These are phyloP conservation scores for Luscinia megarhynchos DNA, from an alignment of 2,797 vertebrate species.

Conservation along the genomic window DNA sequence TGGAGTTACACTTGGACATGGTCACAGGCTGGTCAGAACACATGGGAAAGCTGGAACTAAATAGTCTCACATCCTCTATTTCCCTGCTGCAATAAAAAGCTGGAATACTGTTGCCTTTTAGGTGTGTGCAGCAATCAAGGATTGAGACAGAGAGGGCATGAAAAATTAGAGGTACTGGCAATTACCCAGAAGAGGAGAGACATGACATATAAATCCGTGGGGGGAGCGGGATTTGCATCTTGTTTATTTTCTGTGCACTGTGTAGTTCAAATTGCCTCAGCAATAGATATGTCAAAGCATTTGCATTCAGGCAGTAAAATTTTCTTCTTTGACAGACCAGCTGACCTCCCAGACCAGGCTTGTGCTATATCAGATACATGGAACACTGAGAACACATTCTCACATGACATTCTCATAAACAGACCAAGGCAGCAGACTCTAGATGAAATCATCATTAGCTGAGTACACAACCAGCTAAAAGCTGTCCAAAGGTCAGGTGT, in stretches of 20 bases:
- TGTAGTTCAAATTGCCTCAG: not conserved
- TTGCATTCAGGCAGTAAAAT: not conserved
- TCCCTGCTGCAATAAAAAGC: not conserved
- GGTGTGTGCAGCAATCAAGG: not conserved
- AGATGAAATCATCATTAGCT: not conserved
- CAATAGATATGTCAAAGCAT: not conserved
- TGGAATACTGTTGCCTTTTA: not conserved
- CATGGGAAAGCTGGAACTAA: not conserved
- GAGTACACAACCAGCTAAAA: not conserved
- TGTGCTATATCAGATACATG: not conserved
- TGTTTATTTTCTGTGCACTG: not conserved
- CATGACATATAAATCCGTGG: not conserved
- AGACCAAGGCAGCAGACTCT: not conserved
- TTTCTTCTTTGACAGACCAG: not conserved
- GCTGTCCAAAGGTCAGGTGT: not conserved
- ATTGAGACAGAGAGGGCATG: not conserved
- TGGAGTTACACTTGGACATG: not conserved
- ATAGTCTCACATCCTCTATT: not conserved
- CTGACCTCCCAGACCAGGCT: not conserved
- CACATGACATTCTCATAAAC: not conserved
- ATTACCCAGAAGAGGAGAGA: not conserved
- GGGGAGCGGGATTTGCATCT: accelerated
- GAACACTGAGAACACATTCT: not conserved
- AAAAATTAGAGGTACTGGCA: not conserved
- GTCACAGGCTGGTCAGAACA: not conserved